phyloP scores from a whole-genome alignment of 2,797 vertebrate genomes.

The Sciurus vulgaris region DNA sequence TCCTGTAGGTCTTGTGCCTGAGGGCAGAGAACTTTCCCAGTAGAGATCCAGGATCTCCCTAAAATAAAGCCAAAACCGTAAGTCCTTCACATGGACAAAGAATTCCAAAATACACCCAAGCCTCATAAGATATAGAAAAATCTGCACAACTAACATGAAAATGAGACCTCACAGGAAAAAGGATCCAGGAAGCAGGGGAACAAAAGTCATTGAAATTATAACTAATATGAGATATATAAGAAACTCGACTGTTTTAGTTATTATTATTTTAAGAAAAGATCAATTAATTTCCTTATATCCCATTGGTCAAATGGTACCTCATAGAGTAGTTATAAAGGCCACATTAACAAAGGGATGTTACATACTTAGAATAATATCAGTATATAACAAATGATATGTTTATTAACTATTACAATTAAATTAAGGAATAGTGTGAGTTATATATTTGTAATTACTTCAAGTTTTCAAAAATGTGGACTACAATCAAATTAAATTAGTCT shows the following conservation, averaged over 20 bases:
- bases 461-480: not conserved
- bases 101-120: not conserved
- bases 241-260: not conserved
- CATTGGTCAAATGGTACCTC: conserved; percentile 1
- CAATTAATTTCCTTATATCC: not conserved
- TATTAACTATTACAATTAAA: conserved; percentile 14
- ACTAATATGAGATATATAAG: not conserved
- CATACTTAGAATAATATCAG: not conserved
- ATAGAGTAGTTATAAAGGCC: not conserved
- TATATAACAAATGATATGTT: not conserved
- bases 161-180: not conserved
- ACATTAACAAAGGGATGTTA: not conserved
- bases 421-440: not conserved
- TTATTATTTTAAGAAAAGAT: not conserved
- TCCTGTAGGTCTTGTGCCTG: not conserved
- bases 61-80: not conserved
- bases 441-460: not conserved
- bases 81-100: not conserved
- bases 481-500: not conserved
- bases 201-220: not conserved
- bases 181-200: not conserved
- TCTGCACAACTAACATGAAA: not conserved
- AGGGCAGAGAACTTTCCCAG: fast-evolving
- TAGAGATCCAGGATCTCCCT: not conserved
- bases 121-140: not conserved